Evolutionary conservation across 64 coral and sea anemone species (phyloP), one percentile per base, ranked within the genome.

Genomic region (Trachythela sp.): DNA sequence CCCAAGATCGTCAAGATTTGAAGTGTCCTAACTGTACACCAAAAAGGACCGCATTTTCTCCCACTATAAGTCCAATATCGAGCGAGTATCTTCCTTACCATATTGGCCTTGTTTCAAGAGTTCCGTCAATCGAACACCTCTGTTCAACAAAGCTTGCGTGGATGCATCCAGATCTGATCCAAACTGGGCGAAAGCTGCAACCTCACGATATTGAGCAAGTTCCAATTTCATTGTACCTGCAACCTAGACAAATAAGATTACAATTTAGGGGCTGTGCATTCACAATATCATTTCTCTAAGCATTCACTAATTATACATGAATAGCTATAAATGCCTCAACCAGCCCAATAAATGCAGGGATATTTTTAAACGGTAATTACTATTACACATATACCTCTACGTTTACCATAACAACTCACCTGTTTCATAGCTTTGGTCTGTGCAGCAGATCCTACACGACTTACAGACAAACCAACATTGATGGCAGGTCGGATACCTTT

Each of bases 381-480:
- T n/a, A n/a, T n/a, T n/a, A n/a, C n/a, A n/a, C n/a, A n/a, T n/a
- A n/a, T n/a, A n/a, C n/a, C n/a, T n/a, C n/a, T n/a, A n/a, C n/a
- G n/a, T n/a, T n/a, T n/a, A n/a, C n/a, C n/a, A n/a, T n/a, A 64
- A 22, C 56, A 64, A 85, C 60, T 34, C 70, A 98, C 95, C 95
- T 98, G 95, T 87, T 98, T 98, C 95, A 98, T 98, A 70, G 95
- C 94, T 86, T 98, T 98, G 34, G 95, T 98, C 58, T 98, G 95
- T 15, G 95, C 95, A 87, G 95, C 95, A 84, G 95, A 94, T 4
- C 95, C 95, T 0, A 98, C 95, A 56, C 93, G 88, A 86, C 95
- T 98, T 36, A 98, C 95, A 94, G 95, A 98, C 86, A 98, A 86
- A 86, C 95, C 95, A 30, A 98, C 95, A 60, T 98, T 98, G 77